phyloP scores from a whole-genome alignment of 2,888 invertebrate genomes.

The Cephus pulcher region DNA sequence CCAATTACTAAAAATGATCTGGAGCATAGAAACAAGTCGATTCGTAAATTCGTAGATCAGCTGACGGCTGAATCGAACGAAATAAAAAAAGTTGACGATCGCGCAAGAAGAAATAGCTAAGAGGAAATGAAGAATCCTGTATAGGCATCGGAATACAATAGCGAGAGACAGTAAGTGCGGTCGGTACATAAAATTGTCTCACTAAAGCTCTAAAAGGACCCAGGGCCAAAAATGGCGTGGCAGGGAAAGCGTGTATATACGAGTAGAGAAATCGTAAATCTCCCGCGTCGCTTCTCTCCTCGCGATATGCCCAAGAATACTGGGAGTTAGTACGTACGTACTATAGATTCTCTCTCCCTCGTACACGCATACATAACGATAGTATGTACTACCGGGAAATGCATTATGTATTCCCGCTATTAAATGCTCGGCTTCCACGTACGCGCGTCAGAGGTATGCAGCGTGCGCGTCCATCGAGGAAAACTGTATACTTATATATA shows the following conservation, averaged over 20 bases:
- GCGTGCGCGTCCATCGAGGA: neutral
- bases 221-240: conserved; percentile 37
- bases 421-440: conserved; percentile 3
- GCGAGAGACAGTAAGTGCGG: conserved; percentile 16
- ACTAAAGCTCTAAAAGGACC: conserved; percentile 33
- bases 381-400: conserved; percentile 29
- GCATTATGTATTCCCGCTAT: conserved; percentile 16
- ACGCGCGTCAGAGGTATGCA: conserved; percentile 8
- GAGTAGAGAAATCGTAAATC: conserved; percentile 51
- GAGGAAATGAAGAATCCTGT: neutral
- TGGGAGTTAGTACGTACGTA: neutral
- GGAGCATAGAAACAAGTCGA: too few species aligned
- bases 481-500: neutral
- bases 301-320: neutral
- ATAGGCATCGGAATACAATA: conserved; percentile 43
- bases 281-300: conserved; percentile 20
- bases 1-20: neutral
- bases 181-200: neutral
- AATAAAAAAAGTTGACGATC: neutral
- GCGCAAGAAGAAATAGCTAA: neutral
- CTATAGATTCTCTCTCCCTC: neutral
- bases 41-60: neutral
- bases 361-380: conserved; percentile 23
- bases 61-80: neutral
- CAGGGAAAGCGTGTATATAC: conserved; percentile 41